phyloP scores from a whole-genome alignment of 2,113 vertebrate genomes.

The Scomber japonicus region DNA sequence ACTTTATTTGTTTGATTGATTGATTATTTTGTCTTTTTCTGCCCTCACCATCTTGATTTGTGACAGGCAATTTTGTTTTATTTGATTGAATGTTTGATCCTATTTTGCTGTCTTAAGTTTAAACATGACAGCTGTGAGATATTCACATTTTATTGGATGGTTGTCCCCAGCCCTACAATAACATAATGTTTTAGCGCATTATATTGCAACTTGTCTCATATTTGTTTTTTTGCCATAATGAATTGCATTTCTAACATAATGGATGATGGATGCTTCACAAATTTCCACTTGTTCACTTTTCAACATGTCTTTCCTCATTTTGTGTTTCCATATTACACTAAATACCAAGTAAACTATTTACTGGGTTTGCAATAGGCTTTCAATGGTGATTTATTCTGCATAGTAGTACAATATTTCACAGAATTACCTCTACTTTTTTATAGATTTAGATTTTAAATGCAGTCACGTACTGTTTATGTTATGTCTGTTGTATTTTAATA shows the following conservation, averaged over 20 bases:
- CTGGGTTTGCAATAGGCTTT: slow-evolving; percentile 11
- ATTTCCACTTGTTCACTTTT: slow-evolving; percentile 51
- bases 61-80: slow-evolving; percentile 80
- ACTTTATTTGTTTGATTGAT: slow-evolving; percentile 82
- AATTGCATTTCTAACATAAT: slow-evolving; percentile 70
- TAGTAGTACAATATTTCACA: slow-evolving; percentile 22
- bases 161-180: slow-evolving; percentile 66
- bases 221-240: slow-evolving; percentile 61
- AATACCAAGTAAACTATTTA: slow-evolving; percentile 49
- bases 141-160: slow-evolving; percentile 57
- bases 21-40: slow-evolving; percentile 73
- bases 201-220: slow-evolving; percentile 50
- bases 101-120: slow-evolving; percentile 64
- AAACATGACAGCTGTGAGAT: slow-evolving; percentile 62
- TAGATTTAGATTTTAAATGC: not conserved
- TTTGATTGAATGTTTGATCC: slow-evolving; percentile 77
- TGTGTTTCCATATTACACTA: slow-evolving; percentile 40
- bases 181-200: slow-evolving; percentile 57
- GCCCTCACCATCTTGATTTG: slow-evolving; percentile 61
- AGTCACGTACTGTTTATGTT: not conserved
- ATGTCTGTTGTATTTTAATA: not conserved
- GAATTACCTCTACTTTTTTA: slow-evolving; percentile 21
- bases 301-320: slow-evolving; percentile 53
- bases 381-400: slow-evolving; percentile 30
- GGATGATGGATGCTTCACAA: slow-evolving; percentile 76